Conservation (phyloP, 1,140 invertebrate genomes). For the Diplogasteroides magnus region DNA sequence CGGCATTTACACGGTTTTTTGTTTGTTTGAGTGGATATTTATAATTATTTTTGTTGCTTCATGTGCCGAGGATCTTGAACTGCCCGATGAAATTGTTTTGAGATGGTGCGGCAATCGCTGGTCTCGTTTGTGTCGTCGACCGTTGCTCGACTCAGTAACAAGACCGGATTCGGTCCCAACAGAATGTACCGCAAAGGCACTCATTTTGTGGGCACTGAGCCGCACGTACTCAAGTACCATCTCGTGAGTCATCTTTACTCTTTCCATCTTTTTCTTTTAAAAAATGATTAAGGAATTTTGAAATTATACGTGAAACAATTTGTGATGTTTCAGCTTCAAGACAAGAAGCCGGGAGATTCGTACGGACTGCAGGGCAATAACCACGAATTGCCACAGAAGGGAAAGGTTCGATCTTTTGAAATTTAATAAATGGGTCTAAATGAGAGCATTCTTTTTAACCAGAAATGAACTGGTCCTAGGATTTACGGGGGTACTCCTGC, state of each 20-base stretch:
- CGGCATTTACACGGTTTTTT: too few relatives aligned
- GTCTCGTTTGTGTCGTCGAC: not conserved
- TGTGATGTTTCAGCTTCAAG: constrained; percentile 38
- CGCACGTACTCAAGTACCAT: constrained; percentile 50
- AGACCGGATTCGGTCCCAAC: constrained; percentile 52
- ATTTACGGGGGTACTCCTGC: too few relatives aligned
- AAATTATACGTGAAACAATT: not conserved
- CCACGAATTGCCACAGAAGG: constrained; percentile 44
- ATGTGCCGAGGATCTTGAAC: too few relatives aligned
- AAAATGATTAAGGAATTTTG: not conserved
- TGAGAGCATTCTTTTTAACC: too few relatives aligned
- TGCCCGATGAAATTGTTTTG: too few relatives aligned
- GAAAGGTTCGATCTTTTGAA: constrained; percentile 40
- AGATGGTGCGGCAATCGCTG: not conserved
- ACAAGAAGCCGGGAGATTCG: constrained; percentile 48
- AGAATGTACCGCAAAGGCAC: constrained; percentile 42
- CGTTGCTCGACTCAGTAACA: constrained; percentile 26
- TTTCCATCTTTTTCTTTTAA: constrained; percentile 1
- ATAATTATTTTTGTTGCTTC: too few relatives aligned
- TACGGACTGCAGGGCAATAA: constrained; percentile 54
- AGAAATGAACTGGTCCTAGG: too few relatives aligned
- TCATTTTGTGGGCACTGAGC: constrained; percentile 55
- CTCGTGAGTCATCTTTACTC: constrained; percentile 33
- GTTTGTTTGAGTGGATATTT: too few relatives aligned
- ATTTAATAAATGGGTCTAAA: too few relatives aligned